A percentile compares a stretch with the other conserved stretches of the same genome.
Conservation (phyloP, 2,113 vertebrate genomes). For the Pitta sordida region DNA sequence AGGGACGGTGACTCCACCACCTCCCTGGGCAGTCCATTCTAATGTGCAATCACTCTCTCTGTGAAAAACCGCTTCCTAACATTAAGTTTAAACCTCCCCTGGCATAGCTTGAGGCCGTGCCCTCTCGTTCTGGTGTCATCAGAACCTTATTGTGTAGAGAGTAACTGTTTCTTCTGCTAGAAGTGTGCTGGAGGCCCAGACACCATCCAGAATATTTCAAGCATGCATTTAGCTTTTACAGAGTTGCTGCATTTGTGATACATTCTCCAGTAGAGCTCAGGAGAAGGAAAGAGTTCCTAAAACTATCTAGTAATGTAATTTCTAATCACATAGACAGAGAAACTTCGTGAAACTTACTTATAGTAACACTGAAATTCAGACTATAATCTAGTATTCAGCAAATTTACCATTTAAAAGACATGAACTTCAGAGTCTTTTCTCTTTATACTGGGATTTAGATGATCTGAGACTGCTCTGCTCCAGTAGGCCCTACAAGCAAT, state of each 20-base stretch:
- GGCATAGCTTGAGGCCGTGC: no score
- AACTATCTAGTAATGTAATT: neutral
- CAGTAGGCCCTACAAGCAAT: neutral
- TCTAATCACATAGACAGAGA: neutral
- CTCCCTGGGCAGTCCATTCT: no score
- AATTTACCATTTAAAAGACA: neutral
- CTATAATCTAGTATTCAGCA: neutral
- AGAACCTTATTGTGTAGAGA: neutral
- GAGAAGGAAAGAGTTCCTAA: neutral
- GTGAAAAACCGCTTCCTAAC: no score
- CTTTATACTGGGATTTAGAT: neutral
- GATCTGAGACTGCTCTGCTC: neutral
- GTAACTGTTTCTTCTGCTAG: neutral
- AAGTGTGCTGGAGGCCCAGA: neutral
- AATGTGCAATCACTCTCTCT: no score
- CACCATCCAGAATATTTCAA: neutral
- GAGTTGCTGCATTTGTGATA: neutral
- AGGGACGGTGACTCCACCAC: no score
- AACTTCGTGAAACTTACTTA: neutral
- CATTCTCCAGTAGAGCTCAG: neutral
- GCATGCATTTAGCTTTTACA: neutral
- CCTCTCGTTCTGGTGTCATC: no score
- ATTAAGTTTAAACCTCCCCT: no score
- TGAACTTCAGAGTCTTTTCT: neutral
- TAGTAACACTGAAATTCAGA: neutral